Conservation (phyloP, 2,113 vertebrate genomes). For the Callopanchax toddi region DNA sequence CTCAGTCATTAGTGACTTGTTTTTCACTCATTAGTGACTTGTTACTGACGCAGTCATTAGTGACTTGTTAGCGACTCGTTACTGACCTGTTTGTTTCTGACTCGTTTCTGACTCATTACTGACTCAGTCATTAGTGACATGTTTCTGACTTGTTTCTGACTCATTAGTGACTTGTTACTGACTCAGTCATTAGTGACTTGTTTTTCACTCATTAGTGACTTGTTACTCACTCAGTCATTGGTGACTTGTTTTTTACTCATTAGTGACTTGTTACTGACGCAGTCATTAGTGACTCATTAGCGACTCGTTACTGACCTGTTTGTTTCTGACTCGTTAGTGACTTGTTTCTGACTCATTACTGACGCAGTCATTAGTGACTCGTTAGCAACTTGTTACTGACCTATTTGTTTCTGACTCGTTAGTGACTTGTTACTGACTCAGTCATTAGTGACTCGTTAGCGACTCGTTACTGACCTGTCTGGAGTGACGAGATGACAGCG, state of each 20-base stretch:
- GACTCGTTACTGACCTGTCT: slow-evolving; percentile 69
- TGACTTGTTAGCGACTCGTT: not conserved
- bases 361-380: not conserved
- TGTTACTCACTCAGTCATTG: not conserved
- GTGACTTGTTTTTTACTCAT: not conserved
- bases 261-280: no score
- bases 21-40: no score
- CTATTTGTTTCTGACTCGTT: not conserved
- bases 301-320: no score
- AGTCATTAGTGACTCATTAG: no score
- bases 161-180: no score
- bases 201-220: not conserved
- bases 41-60: no score
- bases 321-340: not conserved
- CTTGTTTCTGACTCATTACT: not conserved
- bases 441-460: not conserved
- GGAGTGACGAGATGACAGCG: slow-evolving; percentile 80
- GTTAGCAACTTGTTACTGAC: not conserved
- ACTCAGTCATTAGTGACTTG: no score
- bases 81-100: not conserved
- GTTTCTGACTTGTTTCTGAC: not conserved
- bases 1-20: no score
- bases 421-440: not conserved
- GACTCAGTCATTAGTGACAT: not conserved
- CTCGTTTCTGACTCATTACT: not conserved